Evolutionary conservation across 1,140 invertebrate species (phyloP).

Genomic region (Bombus soroeensis): DNA sequence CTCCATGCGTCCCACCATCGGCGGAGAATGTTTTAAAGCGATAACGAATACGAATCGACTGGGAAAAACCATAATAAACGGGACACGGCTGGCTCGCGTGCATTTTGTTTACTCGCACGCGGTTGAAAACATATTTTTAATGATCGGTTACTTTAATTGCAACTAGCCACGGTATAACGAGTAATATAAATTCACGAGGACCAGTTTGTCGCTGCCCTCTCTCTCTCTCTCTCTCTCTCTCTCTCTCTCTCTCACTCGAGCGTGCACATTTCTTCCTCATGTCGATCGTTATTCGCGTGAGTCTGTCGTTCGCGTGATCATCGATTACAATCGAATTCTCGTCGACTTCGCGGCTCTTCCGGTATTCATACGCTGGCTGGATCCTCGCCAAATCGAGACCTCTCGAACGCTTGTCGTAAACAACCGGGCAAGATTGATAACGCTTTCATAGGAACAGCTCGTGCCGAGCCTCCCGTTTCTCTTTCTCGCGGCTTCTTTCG

Average conservation of each 20-base stretch:
- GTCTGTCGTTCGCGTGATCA: background rate
- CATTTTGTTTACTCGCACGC: conserved; percentile 6
- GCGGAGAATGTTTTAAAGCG: conserved; percentile 22
- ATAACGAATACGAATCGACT: conserved; percentile 16
- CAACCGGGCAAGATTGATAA: conserved; percentile 63
- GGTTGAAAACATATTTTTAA: conserved; percentile 21
- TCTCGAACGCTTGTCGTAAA: conserved; percentile 57
- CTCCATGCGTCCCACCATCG: too few species aligned
- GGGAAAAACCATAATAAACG: conserved; percentile 29
- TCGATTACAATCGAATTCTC: conserved; percentile 63
- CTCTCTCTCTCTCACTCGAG: background rate
- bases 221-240: too few species aligned
- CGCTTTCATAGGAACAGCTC: conserved; percentile 24
- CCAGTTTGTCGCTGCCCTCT: background rate
- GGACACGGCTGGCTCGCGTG: too few species aligned
- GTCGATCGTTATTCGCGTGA: background rate
- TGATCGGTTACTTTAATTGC: conserved; percentile 43
- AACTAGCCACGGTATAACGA: conserved; percentile 11
- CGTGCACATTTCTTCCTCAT: background rate
- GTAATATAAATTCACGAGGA: background rate
- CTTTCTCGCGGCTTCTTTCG: conserved; percentile 11
- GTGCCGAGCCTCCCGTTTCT: background rate
- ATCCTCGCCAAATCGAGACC: conserved; percentile 60
- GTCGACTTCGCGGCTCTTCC: conserved; percentile 26
- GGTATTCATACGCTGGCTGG: conserved; percentile 57